Conservation (phyloP, 2,113 vertebrate species). For the Callionymus lyra region DNA sequence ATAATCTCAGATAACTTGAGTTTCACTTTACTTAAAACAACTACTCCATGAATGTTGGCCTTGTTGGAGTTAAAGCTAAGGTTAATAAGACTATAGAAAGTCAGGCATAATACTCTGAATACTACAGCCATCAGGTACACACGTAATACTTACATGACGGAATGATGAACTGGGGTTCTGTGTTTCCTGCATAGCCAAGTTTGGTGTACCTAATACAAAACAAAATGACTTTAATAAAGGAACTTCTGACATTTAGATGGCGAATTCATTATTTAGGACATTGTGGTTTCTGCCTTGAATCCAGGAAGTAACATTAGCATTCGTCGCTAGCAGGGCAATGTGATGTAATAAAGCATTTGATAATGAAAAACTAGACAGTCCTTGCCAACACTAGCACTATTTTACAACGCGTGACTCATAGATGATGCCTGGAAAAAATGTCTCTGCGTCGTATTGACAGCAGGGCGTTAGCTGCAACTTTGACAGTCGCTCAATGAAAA, state of each 20-base stretch:
- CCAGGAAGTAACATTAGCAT: conserved; percentile 51
- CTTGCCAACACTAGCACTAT: neutral
- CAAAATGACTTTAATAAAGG: rapidly evolving
- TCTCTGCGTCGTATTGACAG: neutral
- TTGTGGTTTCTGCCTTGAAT: neutral
- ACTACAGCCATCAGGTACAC: neutral
- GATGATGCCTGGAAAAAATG: neutral
- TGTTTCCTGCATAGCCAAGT: conserved; percentile 96
- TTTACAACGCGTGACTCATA: neutral
- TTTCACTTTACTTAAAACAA: too few relatives aligned
- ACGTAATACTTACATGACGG: conserved; percentile 85
- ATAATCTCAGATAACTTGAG: too few relatives aligned
- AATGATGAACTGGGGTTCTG: conserved; percentile 97
- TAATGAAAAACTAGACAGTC: rapidly evolving
- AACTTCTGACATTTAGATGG: neutral
- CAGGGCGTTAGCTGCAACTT: conserved; percentile 50
- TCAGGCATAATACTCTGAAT: neutral
- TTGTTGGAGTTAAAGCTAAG: too few relatives aligned
- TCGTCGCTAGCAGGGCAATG: conserved; percentile 1
- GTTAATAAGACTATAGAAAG: too few relatives aligned
- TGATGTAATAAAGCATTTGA: neutral
- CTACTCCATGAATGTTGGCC: too few relatives aligned
- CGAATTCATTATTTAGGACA: neutral
- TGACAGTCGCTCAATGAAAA: conserved; percentile 34
- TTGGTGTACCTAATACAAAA: conserved; percentile 83